Conservation (phyloP, 2,888 invertebrate genomes). For the Cephus sareptanus region DNA sequence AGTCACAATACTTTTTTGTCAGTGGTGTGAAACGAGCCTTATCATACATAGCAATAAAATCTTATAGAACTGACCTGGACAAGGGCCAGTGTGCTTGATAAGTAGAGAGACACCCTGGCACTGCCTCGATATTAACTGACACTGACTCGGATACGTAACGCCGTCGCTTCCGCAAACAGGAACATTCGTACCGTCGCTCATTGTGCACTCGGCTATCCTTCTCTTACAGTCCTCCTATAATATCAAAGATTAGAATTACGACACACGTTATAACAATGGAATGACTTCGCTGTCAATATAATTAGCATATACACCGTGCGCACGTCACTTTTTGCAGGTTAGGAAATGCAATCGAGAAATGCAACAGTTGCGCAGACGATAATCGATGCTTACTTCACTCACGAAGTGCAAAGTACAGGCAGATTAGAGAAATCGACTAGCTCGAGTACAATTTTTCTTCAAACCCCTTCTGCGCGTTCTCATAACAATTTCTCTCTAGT, state of each 20-base stretch:
- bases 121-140: constrained; percentile 81
- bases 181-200: constrained; percentile 43
- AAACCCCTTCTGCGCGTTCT: background rate
- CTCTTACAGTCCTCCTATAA: constrained; percentile 60
- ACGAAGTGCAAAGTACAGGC: background rate
- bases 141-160: constrained; percentile 83
- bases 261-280: background rate
- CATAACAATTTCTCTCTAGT: background rate
- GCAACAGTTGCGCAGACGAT: background rate
- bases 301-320: background rate
- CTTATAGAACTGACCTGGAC: constrained; percentile 71
- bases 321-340: background rate
- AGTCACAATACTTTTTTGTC: background rate
- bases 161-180: constrained; percentile 86
- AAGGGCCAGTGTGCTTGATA: constrained; percentile 79
- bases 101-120: constrained; percentile 81
- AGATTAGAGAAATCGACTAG: background rate
- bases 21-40: background rate
- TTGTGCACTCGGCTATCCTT: constrained; percentile 58
- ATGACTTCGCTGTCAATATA: background rate
- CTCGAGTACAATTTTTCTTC: background rate
- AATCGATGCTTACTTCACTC: background rate
- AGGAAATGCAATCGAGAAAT: background rate
- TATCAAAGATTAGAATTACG: constrained; percentile 14
- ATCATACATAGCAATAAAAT: background rate